A percentile compares a stretch with the other conserved stretches of the same genome.
phyloP scores from a whole-genome alignment of 2,888 invertebrate genomes.

The Phasia obesa region DNA sequence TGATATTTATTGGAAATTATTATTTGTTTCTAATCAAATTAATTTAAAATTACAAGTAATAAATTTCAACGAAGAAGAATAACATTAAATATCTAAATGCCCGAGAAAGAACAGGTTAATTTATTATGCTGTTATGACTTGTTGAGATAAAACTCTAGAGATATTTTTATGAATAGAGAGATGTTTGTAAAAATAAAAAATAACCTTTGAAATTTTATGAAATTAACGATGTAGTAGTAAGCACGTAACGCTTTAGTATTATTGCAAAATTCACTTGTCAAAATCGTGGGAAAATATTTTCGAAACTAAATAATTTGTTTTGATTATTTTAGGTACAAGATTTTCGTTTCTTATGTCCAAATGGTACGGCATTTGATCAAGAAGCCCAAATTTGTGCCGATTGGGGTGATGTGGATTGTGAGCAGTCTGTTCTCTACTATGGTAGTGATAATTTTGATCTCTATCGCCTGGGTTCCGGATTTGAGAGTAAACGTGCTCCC shows the following conservation, averaged over 20 bases:
- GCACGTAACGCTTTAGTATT: slow-evolving; percentile 6
- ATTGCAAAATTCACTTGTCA: slow-evolving; percentile 51
- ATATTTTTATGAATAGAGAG: slow-evolving; percentile 38
- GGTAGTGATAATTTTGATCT: slow-evolving; percentile 93
- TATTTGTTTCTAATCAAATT: slow-evolving; percentile 62
- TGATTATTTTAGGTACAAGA: slow-evolving; percentile 86
- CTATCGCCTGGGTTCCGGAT: slow-evolving; percentile 90
- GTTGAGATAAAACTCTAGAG: slow-evolving; percentile 14
- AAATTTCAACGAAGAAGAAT: slow-evolving; percentile 57
- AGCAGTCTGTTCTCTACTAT: slow-evolving; percentile 90
- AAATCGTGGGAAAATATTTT: slow-evolving; percentile 55
- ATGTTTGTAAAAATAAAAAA: slow-evolving; percentile 49
- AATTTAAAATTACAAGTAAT: slow-evolving; percentile 67
- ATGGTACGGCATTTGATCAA: slow-evolving; percentile 95
- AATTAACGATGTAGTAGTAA: background rate
- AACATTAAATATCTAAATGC: slow-evolving; percentile 15
- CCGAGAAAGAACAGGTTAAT: slow-evolving; percentile 62
- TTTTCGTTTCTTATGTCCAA: slow-evolving; percentile 94
- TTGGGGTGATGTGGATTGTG: slow-evolving; percentile 95
- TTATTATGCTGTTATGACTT: slow-evolving; percentile 48
- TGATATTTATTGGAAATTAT: slow-evolving; percentile 62
- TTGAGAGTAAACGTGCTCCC: slow-evolving; percentile 86
- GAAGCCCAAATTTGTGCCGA: slow-evolving; percentile 96
- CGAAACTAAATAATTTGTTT: slow-evolving; percentile 11
- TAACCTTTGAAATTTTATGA: slow-evolving; percentile 64